Evolutionary conservation across 2,113 vertebrate genomes (phyloP), one percentile per base, ranked within the genome.

Genomic region (Rhabdomys dilectus): DNA sequence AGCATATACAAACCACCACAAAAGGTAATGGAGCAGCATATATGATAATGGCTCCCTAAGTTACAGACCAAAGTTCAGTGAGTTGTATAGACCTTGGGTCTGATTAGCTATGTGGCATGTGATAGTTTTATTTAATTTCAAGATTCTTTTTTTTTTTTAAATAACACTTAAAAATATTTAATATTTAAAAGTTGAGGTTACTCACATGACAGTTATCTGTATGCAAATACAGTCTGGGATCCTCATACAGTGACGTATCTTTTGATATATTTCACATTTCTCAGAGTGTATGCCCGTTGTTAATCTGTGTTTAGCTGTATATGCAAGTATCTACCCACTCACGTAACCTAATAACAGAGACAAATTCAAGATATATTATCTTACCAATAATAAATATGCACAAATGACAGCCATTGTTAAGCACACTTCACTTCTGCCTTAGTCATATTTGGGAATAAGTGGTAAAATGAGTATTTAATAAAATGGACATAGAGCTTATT

Each of bases 391-490:
- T 56, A 42, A 90, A 80, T 62, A 72, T 45, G 19, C 29, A 19
- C 16, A 88, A 56, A 10, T 94, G 16, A 76, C 89, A 93, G 70
- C 19, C 68, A 89, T 10, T 75, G 7, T 85, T 48, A 78, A 36
- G 7, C 84, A n/a, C 2, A 62, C 42, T 72, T 70, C 1, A 13
- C 56, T 72, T 87, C 10, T 48, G 15, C 88, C 53, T 94, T 93
- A 92, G 89, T 17, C 58, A 95, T 42, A 91, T 60, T 64, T 91
- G 51, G 22, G 70, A 53, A 75, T 93, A 93, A 82, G 15, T 48
- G 39, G 39, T 88, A n/a, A 24, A 53, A 78, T 36, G 95, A 53
- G 70, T 2, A n/a, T 72, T 48, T 48, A 75, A 7, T 89, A 36
- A 91, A 91, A 78, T 42, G 75, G 42, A 80, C 58, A 53, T 39